Evolutionary conservation across 2,888 invertebrate genomes (phyloP).

Genomic region (Pristionchus japonicus): DNA sequence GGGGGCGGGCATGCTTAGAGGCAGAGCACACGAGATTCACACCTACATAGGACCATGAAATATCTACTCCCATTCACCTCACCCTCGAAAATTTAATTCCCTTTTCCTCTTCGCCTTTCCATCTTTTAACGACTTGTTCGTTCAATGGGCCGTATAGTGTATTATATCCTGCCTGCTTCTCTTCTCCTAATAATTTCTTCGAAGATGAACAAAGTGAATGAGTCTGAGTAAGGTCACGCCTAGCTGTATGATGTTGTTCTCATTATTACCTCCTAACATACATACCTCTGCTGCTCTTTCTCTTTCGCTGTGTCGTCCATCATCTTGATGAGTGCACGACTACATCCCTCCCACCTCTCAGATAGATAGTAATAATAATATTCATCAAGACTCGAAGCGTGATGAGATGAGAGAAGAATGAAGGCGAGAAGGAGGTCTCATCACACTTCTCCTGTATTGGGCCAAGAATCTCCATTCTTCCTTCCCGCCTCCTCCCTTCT

Average conservation of each 20-base stretch:
- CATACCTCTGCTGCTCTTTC: background rate
- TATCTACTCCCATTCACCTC: background rate
- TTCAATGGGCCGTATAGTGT: constrained; percentile 27
- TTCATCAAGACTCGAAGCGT: background rate
- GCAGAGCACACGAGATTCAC: background rate
- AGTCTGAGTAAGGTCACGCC: background rate
- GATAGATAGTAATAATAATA: constrained; percentile 6
- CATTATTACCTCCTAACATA: background rate
- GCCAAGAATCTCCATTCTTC: constrained; percentile 28
- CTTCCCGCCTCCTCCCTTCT: constrained; percentile 4
- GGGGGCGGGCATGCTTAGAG: background rate
- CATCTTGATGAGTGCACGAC: background rate
- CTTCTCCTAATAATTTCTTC: background rate
- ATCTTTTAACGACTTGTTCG: constrained; percentile 29
- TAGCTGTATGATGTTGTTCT: background rate
- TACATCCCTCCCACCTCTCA: background rate
- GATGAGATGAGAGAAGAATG: background rate
- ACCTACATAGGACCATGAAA: background rate
- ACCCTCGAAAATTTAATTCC: background rate
- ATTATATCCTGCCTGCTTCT: background rate
- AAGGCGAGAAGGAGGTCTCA: background rate
- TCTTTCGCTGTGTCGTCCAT: background rate
- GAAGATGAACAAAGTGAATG: background rate
- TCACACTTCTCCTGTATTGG: constrained; percentile 9
- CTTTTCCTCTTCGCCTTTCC: background rate